Base-by-base conservation (phyloP, 30 jellyfish, hydroid and myxozoan species). In the Turritopsis dohrnii region DNA sequence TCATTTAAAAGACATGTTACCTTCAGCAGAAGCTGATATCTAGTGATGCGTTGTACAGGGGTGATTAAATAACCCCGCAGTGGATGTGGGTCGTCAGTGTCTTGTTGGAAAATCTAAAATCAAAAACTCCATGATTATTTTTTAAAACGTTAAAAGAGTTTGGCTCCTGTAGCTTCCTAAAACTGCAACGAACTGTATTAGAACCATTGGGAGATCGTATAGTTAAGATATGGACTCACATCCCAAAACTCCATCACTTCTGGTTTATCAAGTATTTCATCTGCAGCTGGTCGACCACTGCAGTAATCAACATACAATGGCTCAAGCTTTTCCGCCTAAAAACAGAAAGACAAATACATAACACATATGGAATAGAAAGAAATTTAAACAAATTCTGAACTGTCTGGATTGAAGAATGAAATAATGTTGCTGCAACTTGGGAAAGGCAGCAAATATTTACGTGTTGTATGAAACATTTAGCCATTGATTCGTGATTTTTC, bases 161-260 rank as follows among this genome's bases (percentile, higher is more conserved):
- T n/a, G n/a, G n/a, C n/a, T n/a, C n/a, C n/a, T n/a, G n/a, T n/a
- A n/a, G n/a, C n/a, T n/a, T n/a, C n/a, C n/a, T n/a, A n/a, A n/a
- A n/a, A n/a, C n/a, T n/a, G n/a, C n/a, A n/a, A n/a, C n/a, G n/a
- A n/a, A n/a, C n/a, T n/a, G n/a, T n/a, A n/a, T n/a, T n/a, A n/a
- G n/a, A n/a, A n/a, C n/a, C n/a, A n/a, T n/a, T n/a, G n/a, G n/a
- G n/a, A n/a, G n/a, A n/a, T n/a, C n/a, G n/a, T n/a, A n/a, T n/a
- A n/a, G n/a, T 3, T 41, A 41, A 41, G 13, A 41, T 3, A 41
- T 27, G 24, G 71, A 82, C 83, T 28, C 52, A 91, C 97, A 87
- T 91, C 97, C 97, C 97, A 91, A 72, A 41, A 91, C 75, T 91
- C 97, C 54, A 87, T 87, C 21, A 85, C 82, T 69, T 91, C 97